Base-by-base conservation (phyloP, 2,797 vertebrate species). In the Myotis daubentonii region DNA sequence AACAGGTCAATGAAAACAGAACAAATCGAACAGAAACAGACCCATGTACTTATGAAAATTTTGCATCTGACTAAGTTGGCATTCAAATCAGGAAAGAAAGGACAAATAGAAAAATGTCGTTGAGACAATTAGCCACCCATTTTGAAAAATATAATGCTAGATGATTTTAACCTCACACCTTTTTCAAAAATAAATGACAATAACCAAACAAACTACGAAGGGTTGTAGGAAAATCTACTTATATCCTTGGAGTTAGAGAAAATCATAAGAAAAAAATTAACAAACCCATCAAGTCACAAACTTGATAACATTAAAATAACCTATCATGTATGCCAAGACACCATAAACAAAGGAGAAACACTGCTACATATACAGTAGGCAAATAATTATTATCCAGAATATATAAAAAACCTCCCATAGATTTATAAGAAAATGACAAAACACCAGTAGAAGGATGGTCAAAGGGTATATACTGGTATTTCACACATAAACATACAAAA, bases 321-420 rank as follows among this genome's bases (percentile, higher is more conserved):
- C 57, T 66, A 38, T 57, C 71, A 49, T 57, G 11, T 89, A 85
- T 68, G 25, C 41, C 74, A 80, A 44, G 5, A 10, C 55, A 47
- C 36, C 30, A 89, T 65, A 95, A 89, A 41, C 44, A 86, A 81
- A 68, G 33, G 30, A 86, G 68, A 75, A 60, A 75, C 62, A 76
- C 78, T 79, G 38, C 44, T 88, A 49, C 12, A 22, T 66, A 60
- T 28, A 60, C 55, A 57, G 25, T 74, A 51, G 16, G 81, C 33
- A 81, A 92, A 81, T 89, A 70, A 85, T 93, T 30, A 80, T 85
- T 60, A 75, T 0, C 4, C 3, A 44, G 41, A 44, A 86, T 51
- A 81, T 20, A 12, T 80, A 87, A 68, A 71, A 57, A 15, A 13
- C 17, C 9, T 49, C 28, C 17, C 68, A 75, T 6, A 68, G 76